These are phyloP conservation scores for Neosilurus hyrtlii DNA, from an alignment of 2,797 vertebrate species.

Conservation along the genomic window DNA sequence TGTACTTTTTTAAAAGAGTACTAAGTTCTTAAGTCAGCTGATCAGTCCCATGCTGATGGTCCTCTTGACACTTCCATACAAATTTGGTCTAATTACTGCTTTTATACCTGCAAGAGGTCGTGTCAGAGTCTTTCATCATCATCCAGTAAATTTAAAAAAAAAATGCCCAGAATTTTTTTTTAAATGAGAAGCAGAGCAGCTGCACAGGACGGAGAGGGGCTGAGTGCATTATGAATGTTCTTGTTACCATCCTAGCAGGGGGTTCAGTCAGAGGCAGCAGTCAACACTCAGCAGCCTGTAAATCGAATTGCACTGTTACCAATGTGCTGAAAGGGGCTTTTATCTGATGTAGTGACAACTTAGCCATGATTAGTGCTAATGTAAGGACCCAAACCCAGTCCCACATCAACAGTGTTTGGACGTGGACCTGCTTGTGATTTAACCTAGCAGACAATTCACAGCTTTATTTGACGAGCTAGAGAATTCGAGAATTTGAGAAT, in stretches of 20 bases:
- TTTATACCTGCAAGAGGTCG: slow-evolving; percentile 1
- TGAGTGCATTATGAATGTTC: slow-evolving; percentile 23
- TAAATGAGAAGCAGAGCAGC: slow-evolving; percentile 10
- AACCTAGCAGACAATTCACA: not conserved
- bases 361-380: slow-evolving; percentile 1
- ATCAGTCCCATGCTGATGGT: not conserved
- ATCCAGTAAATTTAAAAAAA: not conserved
- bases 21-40: not conserved
- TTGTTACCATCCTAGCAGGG: slow-evolving; percentile 2
- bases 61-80: not conserved
- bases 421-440: not conserved
- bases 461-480: not conserved
- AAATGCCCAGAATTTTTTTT: not conserved
- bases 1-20: not conserved
- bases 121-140: slow-evolving; percentile 44
- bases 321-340: not conserved
- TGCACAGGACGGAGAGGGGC: slow-evolving; percentile 4
- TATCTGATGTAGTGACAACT: slow-evolving; percentile 4
- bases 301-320: slow-evolving; percentile 4
- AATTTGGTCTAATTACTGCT: slow-evolving; percentile 17
- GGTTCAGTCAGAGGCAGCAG: slow-evolving; percentile 22
- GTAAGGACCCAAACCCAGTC: not conserved
- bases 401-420: not conserved
- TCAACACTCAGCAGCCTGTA: slow-evolving; percentile 13
- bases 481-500: not conserved